phyloP scores from a whole-genome alignment of 2,888 invertebrate species.

The Agrypnus murinus region DNA sequence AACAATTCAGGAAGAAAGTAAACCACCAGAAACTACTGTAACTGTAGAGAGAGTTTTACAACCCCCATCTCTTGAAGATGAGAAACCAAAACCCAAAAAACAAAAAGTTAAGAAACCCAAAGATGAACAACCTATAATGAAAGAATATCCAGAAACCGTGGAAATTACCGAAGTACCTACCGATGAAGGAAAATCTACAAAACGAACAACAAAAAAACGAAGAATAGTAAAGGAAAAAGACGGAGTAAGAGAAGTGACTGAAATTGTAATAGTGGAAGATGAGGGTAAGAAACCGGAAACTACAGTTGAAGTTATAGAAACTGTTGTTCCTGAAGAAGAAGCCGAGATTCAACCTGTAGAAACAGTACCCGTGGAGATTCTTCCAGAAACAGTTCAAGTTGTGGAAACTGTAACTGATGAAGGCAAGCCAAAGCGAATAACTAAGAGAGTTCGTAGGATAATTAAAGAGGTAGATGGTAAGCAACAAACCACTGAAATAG shows the following conservation, averaged over 20 bases:
- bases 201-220: slow-evolving; percentile 57
- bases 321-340: neutral
- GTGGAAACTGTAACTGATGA: slow-evolving; percentile 62
- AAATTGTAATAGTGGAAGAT: slow-evolving; percentile 68
- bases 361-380: too few relatives aligned
- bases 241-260: slow-evolving; percentile 65
- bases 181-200: slow-evolving; percentile 54
- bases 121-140: slow-evolving; percentile 51
- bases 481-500: slow-evolving; percentile 70
- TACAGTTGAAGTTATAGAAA: slow-evolving; percentile 60
- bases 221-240: slow-evolving; percentile 62
- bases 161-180: slow-evolving; percentile 46
- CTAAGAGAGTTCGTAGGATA: slow-evolving; percentile 68
- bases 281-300: slow-evolving; percentile 64
- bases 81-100: slow-evolving; percentile 45
- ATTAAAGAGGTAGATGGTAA: slow-evolving; percentile 69
- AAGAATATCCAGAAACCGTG: slow-evolving; percentile 58
- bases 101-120: slow-evolving; percentile 57
- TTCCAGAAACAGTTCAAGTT: neutral
- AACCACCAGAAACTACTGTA: slow-evolving; percentile 68
- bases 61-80: slow-evolving; percentile 63
- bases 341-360: too few relatives aligned
- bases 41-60: slow-evolving; percentile 59
- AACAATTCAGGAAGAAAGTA: slow-evolving; percentile 70
- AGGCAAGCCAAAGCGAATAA: slow-evolving; percentile 60